Base-by-base conservation (phyloP, 2,797 vertebrate genomes). In the Melopsittacus undulatus region DNA sequence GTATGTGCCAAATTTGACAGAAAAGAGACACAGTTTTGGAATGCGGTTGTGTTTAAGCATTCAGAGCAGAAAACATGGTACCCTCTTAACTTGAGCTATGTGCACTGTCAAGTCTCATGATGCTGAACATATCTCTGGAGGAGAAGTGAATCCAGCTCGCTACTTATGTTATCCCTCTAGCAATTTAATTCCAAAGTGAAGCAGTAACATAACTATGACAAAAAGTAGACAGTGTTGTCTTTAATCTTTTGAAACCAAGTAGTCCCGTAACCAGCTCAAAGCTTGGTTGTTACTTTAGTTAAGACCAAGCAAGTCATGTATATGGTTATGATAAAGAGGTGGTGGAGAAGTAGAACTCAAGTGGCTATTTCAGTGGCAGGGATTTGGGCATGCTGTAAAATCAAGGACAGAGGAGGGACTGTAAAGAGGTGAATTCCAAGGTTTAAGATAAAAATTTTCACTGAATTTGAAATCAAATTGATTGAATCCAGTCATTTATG, bases 321-420 rank as follows among this genome's bases (percentile, higher is more conserved):
- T 59, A 54, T 79, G 43, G 29, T 67, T 74, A 51, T 68, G 79
- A 92, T 62, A 57, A 92, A 94, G 96, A 80, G 56, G 24, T 76
- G 48, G 26, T 75, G 56, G 72, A 91, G 69, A 57, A 38, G 61
- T 94, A 95, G 83, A 61, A 83, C 45, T 32, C 26, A 48, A 46
- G 36, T 46, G 64, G 59, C 45, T 89, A 54, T 61, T 61, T 66
- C 20, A 15, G 38, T 16, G 26, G 24, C 48, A 91, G 73, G 3
- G 70, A 48, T 87, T 81, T 20, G 84, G 64, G 26, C 56, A 48
- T 24, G 36, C 14, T 9, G 2, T n/a, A 32, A 40, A 68, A 90
- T 20, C 73, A 59, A 93, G 11, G 61, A 43, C 27, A 73, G 54
- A 61, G 87, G 21, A 83, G 16, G 13, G 67, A 49, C 48, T 48